These are phyloP conservation scores for Hypocryptadius cinnamomeus DNA, from an alignment of 2,113 vertebrate genomes.

Conservation along the genomic window DNA sequence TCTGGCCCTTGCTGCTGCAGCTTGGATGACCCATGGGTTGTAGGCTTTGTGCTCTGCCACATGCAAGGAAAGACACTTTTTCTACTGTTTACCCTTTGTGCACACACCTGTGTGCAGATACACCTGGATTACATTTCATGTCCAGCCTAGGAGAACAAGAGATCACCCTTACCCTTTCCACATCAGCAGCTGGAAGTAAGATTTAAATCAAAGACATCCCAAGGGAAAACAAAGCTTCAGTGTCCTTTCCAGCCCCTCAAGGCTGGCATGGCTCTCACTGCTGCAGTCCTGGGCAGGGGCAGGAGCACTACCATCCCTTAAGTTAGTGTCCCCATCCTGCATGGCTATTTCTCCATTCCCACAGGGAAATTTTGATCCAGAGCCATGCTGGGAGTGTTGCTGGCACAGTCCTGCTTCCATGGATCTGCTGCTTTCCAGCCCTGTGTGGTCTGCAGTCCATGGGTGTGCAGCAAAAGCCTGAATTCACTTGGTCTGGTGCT, in stretches of 20 bases:
- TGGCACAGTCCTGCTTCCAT: neutral
- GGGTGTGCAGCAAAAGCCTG: neutral
- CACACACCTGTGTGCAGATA: neutral
- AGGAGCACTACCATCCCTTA: neutral
- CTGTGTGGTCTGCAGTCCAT: neutral
- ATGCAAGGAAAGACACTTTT: neutral
- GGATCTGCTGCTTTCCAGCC: neutral
- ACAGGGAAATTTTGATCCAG: neutral
- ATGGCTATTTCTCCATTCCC: neutral
- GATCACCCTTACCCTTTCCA: neutral
- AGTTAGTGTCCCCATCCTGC: neutral
- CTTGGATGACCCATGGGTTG: neutral
- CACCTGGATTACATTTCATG: neutral
- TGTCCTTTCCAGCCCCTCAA: neutral
- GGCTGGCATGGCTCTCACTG: neutral
- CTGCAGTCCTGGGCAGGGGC: neutral
- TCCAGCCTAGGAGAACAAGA: neutral
- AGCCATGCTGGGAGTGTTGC: neutral
- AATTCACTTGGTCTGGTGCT: neutral
- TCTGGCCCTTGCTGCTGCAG: slow-evolving; percentile 24
- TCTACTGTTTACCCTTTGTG: fast-evolving
- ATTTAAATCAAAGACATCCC: neutral
- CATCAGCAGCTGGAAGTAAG: neutral
- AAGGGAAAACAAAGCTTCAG: neutral
- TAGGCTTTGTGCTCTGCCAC: neutral